Base-by-base conservation (phyloP, 2,888 invertebrate genomes). In the Buathra laborator region DNA sequence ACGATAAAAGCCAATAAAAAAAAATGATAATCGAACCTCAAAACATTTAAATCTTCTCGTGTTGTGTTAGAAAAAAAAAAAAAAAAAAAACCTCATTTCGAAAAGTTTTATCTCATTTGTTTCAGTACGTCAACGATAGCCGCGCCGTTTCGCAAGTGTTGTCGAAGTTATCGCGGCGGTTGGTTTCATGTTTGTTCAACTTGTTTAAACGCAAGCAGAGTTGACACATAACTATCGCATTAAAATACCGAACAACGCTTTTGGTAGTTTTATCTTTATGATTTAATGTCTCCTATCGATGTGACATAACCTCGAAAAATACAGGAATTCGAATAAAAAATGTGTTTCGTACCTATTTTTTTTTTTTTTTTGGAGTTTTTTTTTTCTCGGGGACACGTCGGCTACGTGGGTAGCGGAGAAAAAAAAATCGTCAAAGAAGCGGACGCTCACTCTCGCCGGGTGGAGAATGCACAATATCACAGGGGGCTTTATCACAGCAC, bases 401-500 rank as follows among this genome's bases (percentile, higher is more conserved):
- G 37, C 14, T 10, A 67, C 24, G 44, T 53, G 53, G 53, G 53
- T 9, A 53, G 53, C 2, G 14, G 53, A 37, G 24, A 44, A 62
- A 72, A 56, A 80, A 19, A 5, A 12, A 62, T 68, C 53, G 56
- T 77, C 56, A 56, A 64, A 29, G 43, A 44, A 32, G 44, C 70
- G 59, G 51, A 29, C 48, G 16, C 56, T 29, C 24, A 64, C 59
- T 44, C 53, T 67, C 77, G 16, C 46, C 72, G 66, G 53, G 37
- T 46, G 77, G 64, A 43, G 78, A 86, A 86, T 82, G 79, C 87
- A 83, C 85, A 86, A 86, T 89, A 88, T 89, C 90, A 89, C 89
- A 89, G 89, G 72, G 37, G 37, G 24, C 81, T 88, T 88, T 89
- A 89, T 89, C 89, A 88, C 89, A 90, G 88, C 86, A 87, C 86